Evolutionary conservation across 2,797 vertebrate genomes (phyloP).

Genomic region (Rhynchonycteris naso): DNA sequence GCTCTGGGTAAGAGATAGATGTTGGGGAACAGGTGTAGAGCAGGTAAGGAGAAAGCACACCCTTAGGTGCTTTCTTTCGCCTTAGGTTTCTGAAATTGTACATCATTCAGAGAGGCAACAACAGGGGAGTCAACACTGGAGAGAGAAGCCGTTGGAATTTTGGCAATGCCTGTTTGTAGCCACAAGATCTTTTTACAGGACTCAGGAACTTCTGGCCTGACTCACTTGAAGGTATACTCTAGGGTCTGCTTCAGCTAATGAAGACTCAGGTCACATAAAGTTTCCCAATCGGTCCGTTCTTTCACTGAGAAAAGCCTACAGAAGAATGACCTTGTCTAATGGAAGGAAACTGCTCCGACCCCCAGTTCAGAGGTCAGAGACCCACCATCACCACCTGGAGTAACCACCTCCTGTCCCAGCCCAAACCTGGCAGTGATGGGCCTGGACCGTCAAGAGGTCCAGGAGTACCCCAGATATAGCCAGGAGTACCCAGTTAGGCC

Average conservation of each 20-base stretch:
- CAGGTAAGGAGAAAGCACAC: not conserved
- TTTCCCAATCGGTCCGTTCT: not conserved
- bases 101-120: not conserved
- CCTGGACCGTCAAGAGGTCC: not conserved
- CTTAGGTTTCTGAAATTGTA: not conserved
- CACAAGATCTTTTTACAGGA: not conserved
- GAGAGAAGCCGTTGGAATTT: not conserved
- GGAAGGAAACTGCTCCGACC: not conserved
- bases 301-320: not conserved
- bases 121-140: not conserved
- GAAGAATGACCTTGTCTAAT: not conserved
- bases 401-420: not conserved
- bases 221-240: not conserved
- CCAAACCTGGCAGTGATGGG: not conserved
- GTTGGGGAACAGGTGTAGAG: not conserved
- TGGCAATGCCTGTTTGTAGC: not conserved
- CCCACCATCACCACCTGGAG: not conserved
- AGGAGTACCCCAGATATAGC: not conserved
- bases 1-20: not conserved
- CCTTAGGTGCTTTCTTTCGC: not conserved
- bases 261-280: not conserved
- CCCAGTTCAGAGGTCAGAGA: not conserved
- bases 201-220: not conserved
- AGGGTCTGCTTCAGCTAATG: not conserved
- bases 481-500: not conserved